These are phyloP conservation scores for Thomomys bottae DNA, from an alignment of 2,113 vertebrate species.

Conservation along the genomic window DNA sequence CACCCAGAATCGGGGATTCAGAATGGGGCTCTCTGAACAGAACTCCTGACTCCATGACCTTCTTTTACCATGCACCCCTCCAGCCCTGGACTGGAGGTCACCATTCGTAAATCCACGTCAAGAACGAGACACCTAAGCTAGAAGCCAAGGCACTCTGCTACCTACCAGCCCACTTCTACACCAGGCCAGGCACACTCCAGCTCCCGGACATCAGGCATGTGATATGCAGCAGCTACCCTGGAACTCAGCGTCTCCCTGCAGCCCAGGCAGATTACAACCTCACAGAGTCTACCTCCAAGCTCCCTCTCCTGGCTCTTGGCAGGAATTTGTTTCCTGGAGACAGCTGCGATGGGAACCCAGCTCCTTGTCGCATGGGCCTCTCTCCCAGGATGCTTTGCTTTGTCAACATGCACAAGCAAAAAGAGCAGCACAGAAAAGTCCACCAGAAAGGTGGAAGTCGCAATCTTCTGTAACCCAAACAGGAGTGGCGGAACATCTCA, in stretches of 20 bases:
- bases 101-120: background rate
- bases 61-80: background rate
- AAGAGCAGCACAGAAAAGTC: background rate
- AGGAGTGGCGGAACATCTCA: background rate
- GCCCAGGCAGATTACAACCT: too few relatives aligned
- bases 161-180: background rate
- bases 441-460: background rate
- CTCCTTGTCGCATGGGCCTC: background rate
- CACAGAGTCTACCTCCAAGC: background rate
- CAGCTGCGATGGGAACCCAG: background rate
- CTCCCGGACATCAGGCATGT: background rate
- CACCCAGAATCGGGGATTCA: background rate
- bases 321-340: background rate
- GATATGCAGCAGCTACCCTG: too few relatives aligned
- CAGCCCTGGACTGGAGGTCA: background rate
- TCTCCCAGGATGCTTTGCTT: background rate
- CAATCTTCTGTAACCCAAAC: background rate
- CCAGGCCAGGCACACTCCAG: background rate
- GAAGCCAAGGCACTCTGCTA: background rate
- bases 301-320: accelerated
- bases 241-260: background rate
- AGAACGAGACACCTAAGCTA: background rate
- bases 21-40: background rate
- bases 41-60: background rate
- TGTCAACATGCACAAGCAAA: background rate